Evolutionary conservation across 2,888 invertebrate genomes (phyloP).

Genomic region (Lampropteryx suffumata): DNA sequence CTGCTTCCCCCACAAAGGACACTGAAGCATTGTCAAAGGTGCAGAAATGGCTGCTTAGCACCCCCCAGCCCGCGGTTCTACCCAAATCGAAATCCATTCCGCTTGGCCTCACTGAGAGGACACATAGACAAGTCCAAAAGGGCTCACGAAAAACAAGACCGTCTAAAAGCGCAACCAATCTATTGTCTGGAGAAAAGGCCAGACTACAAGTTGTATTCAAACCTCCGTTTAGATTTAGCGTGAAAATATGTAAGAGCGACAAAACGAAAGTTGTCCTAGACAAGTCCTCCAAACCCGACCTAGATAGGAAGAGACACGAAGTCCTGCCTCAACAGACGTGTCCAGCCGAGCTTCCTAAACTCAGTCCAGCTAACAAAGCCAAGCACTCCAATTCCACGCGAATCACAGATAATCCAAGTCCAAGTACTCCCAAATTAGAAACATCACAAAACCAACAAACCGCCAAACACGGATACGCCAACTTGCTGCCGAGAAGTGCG

Average conservation of each 20-base stretch:
- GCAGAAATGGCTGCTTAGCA: slow-evolving; percentile 92
- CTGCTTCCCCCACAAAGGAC: slow-evolving; percentile 80
- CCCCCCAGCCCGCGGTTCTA: slow-evolving; percentile 84
- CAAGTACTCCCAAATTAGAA: slow-evolving; percentile 53
- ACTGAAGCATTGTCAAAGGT: slow-evolving; percentile 87
- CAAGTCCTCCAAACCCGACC: slow-evolving; percentile 77
- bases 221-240: slow-evolving; percentile 93
- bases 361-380: slow-evolving; percentile 55
- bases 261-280: slow-evolving; percentile 85
- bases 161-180: slow-evolving; percentile 88
- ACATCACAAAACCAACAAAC: slow-evolving; percentile 49
- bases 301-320: slow-evolving; percentile 68
- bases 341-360: slow-evolving; percentile 54
- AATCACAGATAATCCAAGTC: slow-evolving; percentile 40
- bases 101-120: slow-evolving; percentile 85
- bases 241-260: slow-evolving; percentile 89
- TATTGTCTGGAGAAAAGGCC: slow-evolving; percentile 86
- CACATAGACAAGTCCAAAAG: slow-evolving; percentile 73
- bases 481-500: slow-evolving; percentile 69
- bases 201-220: slow-evolving; percentile 93
- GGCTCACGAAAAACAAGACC: slow-evolving; percentile 79
- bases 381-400: slow-evolving; percentile 62
- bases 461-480: slow-evolving; percentile 63
- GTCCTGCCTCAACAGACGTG: slow-evolving; percentile 44
- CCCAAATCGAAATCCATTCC: slow-evolving; percentile 94